Conservation (phyloP, 2,113 vertebrate genomes). For the Amblyopsis rosae region DNA sequence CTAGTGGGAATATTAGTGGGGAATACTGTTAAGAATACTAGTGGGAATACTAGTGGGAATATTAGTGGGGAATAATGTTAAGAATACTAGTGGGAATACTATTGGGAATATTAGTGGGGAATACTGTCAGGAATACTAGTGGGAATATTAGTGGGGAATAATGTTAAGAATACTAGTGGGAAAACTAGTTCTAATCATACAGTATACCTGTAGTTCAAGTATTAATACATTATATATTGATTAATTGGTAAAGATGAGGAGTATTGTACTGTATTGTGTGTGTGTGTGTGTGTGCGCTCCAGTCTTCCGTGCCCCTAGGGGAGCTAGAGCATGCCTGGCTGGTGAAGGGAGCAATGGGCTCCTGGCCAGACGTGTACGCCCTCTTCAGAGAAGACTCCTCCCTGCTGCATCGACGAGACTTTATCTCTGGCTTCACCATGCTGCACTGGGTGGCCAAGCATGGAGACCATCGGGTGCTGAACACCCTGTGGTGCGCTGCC, state of each 20-base stretch:
- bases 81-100: no score
- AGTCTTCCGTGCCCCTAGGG: conserved; percentile 80
- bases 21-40: no score
- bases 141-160: no score
- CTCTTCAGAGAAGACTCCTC: conserved; percentile 84
- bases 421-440: conserved; percentile 89
- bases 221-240: neutral
- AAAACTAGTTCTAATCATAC: no score
- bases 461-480: conserved; percentile 82
- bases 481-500: conserved; percentile 74
- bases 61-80: no score
- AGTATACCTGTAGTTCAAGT: neutral
- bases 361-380: conserved; percentile 80
- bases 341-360: conserved; percentile 81
- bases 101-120: no score
- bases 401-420: conserved; percentile 84
- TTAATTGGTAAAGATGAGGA: neutral
- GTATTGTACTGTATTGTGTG: neutral
- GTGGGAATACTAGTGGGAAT: no score
- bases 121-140: no score
- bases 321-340: conserved; percentile 87
- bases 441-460: conserved; percentile 97
- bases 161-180: no score
- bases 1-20: no score
- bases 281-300: neutral